Conservation (phyloP, 2,888 invertebrate genomes). For the Apodemia mormo region DNA sequence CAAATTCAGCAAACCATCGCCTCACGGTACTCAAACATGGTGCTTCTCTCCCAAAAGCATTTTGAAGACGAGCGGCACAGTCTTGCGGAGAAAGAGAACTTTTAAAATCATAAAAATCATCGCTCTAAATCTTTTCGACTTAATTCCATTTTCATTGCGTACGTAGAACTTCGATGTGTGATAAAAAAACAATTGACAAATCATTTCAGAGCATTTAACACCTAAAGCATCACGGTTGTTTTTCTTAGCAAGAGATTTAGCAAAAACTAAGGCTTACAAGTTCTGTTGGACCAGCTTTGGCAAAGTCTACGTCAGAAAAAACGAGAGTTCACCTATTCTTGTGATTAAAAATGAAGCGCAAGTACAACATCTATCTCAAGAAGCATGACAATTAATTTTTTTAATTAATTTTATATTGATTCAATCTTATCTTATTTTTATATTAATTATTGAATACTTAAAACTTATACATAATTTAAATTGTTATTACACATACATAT, state of each 20-base stretch:
- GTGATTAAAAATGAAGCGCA: not conserved
- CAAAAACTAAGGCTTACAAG: not conserved
- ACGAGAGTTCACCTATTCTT: not conserved
- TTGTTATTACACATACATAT: no score
- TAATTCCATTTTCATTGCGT: no score
- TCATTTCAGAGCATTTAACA: not conserved
- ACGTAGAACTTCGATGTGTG: no score
- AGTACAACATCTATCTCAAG: not conserved
- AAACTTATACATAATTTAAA: not conserved
- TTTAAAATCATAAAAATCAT: no score
- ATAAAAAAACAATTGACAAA: no score
- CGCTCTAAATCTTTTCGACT: no score
- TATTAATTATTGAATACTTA: not conserved
- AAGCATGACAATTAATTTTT: not conserved
- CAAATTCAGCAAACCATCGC: no score
- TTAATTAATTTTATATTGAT: not conserved
- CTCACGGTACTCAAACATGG: no score
- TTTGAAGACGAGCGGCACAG: no score
- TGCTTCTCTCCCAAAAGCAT: no score
- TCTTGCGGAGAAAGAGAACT: no score
- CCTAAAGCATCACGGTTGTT: not conserved
- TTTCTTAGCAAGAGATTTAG: not conserved
- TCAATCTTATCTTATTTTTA: not conserved
- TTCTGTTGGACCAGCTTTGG: not conserved
- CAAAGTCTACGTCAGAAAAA: not conserved